These are phyloP conservation scores for Sebastes miniatus DNA, from an alignment of 2,797 vertebrate species.

Conservation along the genomic window DNA sequence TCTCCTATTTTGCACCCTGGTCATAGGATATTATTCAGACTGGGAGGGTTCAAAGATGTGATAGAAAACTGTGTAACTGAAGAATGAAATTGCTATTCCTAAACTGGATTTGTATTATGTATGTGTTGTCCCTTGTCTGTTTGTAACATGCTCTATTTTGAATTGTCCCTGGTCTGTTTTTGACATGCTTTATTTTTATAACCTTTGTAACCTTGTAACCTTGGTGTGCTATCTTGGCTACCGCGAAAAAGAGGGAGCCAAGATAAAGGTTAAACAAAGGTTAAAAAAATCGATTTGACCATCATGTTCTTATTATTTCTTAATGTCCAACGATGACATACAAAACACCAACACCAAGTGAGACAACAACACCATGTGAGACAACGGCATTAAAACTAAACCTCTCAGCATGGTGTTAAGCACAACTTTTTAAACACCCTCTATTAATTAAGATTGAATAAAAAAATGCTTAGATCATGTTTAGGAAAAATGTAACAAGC, in stretches of 20 bases:
- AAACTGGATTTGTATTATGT: neutral
- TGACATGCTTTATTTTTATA: neutral
- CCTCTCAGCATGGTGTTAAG: neutral
- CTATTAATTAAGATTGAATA: neutral
- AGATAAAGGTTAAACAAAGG: neutral
- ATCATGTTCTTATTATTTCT: neutral
- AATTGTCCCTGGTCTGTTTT: neutral
- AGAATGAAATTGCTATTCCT: too few relatives aligned
- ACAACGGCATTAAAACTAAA: neutral
- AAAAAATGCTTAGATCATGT: too few relatives aligned
- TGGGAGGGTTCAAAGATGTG: too few relatives aligned
- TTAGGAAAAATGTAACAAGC: neutral
- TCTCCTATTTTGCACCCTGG: neutral
- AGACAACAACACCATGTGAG: neutral
- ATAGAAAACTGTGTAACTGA: too few relatives aligned
- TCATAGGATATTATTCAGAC: neutral
- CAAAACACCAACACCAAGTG: neutral
- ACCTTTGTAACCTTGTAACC: neutral
- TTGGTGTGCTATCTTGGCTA: neutral
- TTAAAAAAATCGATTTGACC: neutral
- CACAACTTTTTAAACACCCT: neutral
- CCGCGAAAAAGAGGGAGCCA: neutral
- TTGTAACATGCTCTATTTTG: neutral
- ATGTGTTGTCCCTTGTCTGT: neutral
- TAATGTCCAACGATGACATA: neutral